A percentile compares a stretch with the other conserved stretches of the same genome.
Evolutionary conservation across 1,140 invertebrate species (phyloP).

Genomic region (Heliconius hermathena): DNA sequence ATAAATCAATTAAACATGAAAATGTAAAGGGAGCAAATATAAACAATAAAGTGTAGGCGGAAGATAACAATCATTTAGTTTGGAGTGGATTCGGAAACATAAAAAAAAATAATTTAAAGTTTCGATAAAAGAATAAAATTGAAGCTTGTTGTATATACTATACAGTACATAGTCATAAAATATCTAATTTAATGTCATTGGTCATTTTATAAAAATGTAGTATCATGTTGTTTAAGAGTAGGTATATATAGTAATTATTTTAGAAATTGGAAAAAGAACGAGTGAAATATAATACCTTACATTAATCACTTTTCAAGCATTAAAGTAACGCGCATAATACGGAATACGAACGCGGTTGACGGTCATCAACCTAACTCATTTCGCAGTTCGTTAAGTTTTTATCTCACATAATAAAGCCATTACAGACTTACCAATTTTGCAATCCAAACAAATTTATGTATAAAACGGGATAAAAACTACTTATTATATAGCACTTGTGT

Average conservation of each 20-base stretch:
- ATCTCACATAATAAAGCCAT: conserved; percentile 14
- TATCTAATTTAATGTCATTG: no score
- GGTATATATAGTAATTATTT: no score
- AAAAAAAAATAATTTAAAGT: no score
- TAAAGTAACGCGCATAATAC: neutral
- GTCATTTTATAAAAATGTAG: no score
- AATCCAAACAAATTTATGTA: conserved; percentile 12
- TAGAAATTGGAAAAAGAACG: neutral
- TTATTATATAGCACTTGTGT: neutral
- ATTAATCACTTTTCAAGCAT: neutral
- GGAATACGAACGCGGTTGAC: neutral
- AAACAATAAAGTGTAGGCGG: conserved; percentile 46
- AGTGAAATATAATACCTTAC: neutral
- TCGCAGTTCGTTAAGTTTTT: conserved; percentile 17
- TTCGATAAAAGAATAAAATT: no score
- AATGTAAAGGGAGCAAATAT: conserved; percentile 42
- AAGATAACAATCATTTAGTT: conserved; percentile 43
- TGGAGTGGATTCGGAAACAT: neutral
- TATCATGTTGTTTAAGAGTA: neutral
- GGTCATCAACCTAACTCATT: neutral
- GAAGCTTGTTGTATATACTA: no score
- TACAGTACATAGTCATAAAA: no score
- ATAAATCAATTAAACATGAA: conserved; percentile 39
- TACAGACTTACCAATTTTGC: conserved; percentile 30
- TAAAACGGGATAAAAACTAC: neutral